Conservation (phyloP, 2,113 vertebrate genomes). For the Suncus etruscus region DNA sequence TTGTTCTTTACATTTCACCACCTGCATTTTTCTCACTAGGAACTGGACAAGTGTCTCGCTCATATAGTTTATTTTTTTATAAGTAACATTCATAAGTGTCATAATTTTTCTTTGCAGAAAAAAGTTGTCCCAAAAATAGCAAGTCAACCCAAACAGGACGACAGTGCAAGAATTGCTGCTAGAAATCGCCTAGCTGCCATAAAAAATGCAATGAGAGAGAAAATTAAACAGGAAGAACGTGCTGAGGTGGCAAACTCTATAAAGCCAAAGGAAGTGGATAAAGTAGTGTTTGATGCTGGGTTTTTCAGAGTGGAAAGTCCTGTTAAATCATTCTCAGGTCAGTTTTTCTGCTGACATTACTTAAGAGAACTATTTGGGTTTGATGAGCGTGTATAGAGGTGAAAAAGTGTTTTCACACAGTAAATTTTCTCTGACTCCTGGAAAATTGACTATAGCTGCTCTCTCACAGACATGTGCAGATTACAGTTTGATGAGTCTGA, state of each 20-base stretch:
- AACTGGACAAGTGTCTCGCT: neutral
- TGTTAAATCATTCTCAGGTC: constrained; percentile 89
- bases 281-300: constrained; percentile 92
- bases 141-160: constrained; percentile 83
- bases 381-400: neutral
- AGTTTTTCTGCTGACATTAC: constrained; percentile 67
- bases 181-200: constrained; percentile 91
- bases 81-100: constrained; percentile 44
- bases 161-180: constrained; percentile 86
- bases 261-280: constrained; percentile 77
- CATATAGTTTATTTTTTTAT: neutral
- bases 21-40: neutral
- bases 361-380: constrained; percentile 24
- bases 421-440: neutral
- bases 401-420: neutral
- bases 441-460: neutral
- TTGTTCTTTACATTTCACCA: constrained; percentile 4
- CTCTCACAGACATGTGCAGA: neutral
- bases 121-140: constrained; percentile 72
- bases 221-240: constrained; percentile 65
- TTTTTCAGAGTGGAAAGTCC: constrained; percentile 96
- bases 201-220: constrained; percentile 93
- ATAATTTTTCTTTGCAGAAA: constrained; percentile 87
- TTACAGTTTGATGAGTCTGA: neutral
- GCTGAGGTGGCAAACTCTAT: neutral